These are phyloP conservation scores for Talpa occidentalis DNA, from an alignment of 2,113 vertebrate genomes.

Conservation along the genomic window DNA sequence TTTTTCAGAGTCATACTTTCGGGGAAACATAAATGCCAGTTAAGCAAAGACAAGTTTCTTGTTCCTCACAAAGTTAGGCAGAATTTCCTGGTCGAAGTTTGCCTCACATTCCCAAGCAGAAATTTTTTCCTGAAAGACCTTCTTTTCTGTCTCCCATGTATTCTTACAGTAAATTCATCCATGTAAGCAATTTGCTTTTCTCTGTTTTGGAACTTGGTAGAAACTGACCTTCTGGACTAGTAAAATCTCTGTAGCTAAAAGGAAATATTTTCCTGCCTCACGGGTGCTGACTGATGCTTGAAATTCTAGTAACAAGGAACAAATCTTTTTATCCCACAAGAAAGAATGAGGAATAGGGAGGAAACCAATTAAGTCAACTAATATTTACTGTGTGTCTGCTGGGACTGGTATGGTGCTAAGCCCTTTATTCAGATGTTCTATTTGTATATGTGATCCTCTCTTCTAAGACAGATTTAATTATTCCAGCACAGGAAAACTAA, in stretches of 20 bases:
- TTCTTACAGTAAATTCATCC: neutral
- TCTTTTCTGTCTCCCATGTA: neutral
- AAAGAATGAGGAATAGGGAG: neutral
- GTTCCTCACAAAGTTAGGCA: neutral
- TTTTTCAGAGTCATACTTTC: neutral
- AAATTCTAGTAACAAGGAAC: neutral
- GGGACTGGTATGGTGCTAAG: neutral
- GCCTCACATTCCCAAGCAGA: neutral
- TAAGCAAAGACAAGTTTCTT: neutral
- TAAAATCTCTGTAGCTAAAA: neutral
- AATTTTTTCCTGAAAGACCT: neutral
- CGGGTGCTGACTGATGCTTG: neutral
- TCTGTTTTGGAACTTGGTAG: neutral
- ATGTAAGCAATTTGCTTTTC: neutral
- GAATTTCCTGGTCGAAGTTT: neutral
- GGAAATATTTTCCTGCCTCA: neutral
- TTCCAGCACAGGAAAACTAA: neutral
- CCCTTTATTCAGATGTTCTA: neutral
- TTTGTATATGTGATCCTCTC: neutral
- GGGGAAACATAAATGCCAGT: neutral
- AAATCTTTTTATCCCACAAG: neutral
- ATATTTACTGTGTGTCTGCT: neutral
- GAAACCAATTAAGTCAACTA: slow-evolving; percentile 2
- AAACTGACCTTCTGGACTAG: neutral
- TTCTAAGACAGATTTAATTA: neutral